Percentiles rank a stretch among this genome's conserved stretches.
phyloP scores from a whole-genome alignment of 2,113 vertebrate species.

The Platysteira castanea region DNA sequence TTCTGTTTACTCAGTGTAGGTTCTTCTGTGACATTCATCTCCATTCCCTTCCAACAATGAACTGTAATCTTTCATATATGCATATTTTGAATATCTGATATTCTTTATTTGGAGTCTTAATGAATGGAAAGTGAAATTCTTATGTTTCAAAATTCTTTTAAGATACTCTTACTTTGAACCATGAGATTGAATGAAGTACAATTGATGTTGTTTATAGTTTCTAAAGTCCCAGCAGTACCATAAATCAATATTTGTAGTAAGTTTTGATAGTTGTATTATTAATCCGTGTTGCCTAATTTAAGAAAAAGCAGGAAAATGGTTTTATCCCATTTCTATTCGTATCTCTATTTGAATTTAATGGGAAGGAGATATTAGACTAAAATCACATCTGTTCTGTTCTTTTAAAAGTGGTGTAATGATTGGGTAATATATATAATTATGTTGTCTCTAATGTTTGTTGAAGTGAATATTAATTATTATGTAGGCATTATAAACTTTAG shows the following conservation, averaged over 20 bases:
- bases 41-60: background rate
- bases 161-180: background rate
- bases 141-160: background rate
- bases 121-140: background rate
- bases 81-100: background rate
- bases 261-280: background rate
- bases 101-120: background rate
- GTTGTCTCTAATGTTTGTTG: background rate
- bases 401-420: background rate
- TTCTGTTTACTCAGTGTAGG: slow-evolving; percentile 6
- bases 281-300: background rate
- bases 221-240: background rate
- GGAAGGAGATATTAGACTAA: background rate
- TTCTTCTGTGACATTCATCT: background rate
- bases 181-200: background rate
- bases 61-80: background rate
- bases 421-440: background rate
- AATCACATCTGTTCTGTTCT: background rate
- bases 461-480: background rate
- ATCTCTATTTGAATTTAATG: background rate
- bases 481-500: background rate
- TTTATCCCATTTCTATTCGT: background rate
- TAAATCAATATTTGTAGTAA: background rate
- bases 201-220: background rate
- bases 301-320: background rate